Evolutionary conservation across 1,140 invertebrate genomes (phyloP).

Genomic region (Philopotamus ludificatus): DNA sequence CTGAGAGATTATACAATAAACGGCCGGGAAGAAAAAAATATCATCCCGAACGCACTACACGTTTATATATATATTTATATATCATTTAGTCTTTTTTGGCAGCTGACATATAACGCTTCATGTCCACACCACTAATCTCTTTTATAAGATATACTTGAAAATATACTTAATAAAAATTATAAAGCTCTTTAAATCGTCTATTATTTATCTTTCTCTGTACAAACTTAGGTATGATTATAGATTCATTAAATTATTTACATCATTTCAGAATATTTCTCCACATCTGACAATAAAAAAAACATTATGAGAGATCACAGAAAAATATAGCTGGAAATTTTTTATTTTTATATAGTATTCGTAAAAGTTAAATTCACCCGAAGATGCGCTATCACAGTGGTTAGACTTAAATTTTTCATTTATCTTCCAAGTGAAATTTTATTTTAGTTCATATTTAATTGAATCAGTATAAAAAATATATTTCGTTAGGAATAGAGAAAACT

Average conservation of each 20-base stretch:
- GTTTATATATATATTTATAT: constrained; percentile 17
- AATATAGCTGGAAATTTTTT: constrained; percentile 60
- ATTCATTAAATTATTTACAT: constrained; percentile 35
- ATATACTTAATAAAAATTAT: constrained; percentile 32
- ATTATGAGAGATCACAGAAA: constrained; percentile 60
- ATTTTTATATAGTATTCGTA: constrained; percentile 44
- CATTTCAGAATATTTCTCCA: constrained; percentile 36
- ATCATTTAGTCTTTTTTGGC: constrained; percentile 37
- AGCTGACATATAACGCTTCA: constrained; percentile 11
- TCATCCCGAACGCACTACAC: too few species aligned
- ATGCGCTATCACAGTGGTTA: constrained; percentile 40
- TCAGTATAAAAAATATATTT: constrained; percentile 30
- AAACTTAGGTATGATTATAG: constrained; percentile 33
- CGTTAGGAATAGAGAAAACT: constrained; percentile 12
- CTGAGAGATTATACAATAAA: constrained; percentile 27
- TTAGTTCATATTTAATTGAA: constrained; percentile 19
- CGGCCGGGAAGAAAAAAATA: constrained; percentile 24
- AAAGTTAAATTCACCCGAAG: constrained; percentile 33
- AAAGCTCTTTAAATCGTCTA: constrained; percentile 41
- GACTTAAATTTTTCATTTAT: constrained; percentile 37
- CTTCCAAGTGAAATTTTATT: constrained; percentile 18
- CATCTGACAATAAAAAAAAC: constrained; percentile 35
- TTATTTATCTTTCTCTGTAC: constrained; percentile 38
- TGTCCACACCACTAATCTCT: constrained; percentile 36
- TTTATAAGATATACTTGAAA: constrained; percentile 35